Evolutionary conservation across 2,888 invertebrate genomes (phyloP), one percentile per base, ranked within the genome.

Genomic region (Leptodirus hochenwartii): DNA sequence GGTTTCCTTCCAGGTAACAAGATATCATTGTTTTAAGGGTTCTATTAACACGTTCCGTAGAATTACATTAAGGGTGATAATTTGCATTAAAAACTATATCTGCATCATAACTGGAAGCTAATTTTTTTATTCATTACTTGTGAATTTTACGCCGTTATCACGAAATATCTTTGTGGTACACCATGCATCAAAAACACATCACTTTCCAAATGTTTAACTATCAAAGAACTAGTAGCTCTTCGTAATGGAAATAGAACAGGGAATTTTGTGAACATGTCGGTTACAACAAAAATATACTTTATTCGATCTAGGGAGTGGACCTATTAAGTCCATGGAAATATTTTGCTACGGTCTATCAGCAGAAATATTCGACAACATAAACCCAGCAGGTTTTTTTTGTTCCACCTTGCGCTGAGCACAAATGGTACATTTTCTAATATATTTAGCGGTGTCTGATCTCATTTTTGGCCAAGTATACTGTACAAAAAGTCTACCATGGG

Each of bases 91-190:
- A 38, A 4, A 8, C 8, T 20, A n/a, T n/a, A n/a, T n/a, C 25
- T 12, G 32, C 22, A 6, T 32, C 30, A n/a, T 29, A 15, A 23
- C 22, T 8, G 15, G n/a, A 9, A 27, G 13, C 13, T 36, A 15
- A 3, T 27, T 23, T 9, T 13, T 13, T 11, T 37, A 36, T 4
- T 15, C 27, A 8, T 32, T 30, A 15, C 36, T 32, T 4, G 28
- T 17, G 27, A 41, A 41, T 23, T 34, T 37, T 4, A 17, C 26
- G 1, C 39, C 42, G 24, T 42, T 42, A 23, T 42, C 40, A 4
- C 27, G 25, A 5, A 42, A 34, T 2, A 41, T 14, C 2, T 29
- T 30, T 32, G 14, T 2, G 40, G 39, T 2, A 29, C 38, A 5
- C 40, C 39, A 31, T 32, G 38, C 6, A 37, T 10, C 3, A 37